Evolutionary conservation across 1,140 invertebrate species (phyloP).

Genomic region (Megathymus violae): DNA sequence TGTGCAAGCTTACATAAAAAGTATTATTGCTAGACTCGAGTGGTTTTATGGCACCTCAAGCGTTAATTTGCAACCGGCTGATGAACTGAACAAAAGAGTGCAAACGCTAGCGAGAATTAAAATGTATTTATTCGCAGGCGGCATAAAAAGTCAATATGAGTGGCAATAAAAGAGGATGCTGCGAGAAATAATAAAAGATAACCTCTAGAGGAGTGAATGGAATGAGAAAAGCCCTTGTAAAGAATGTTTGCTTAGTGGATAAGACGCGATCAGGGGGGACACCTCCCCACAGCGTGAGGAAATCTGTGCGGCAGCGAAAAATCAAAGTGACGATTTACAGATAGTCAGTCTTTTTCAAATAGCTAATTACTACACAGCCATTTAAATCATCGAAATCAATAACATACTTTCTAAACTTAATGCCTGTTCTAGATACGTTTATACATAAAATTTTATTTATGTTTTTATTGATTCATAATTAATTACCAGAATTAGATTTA

Average conservation of each 20-base stretch:
- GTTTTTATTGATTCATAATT: too few relatives aligned
- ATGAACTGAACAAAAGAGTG: conserved; percentile 67
- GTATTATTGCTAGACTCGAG: conserved; percentile 37
- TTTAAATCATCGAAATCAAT: too few relatives aligned
- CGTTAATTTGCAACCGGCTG: conserved; percentile 66
- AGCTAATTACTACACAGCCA: too few relatives aligned
- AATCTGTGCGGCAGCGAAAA: conserved; percentile 50
- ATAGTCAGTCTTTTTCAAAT: background rate
- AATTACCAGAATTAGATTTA: too few relatives aligned
- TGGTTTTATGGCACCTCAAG: conserved; percentile 62
- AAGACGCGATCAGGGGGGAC: conserved; percentile 77
- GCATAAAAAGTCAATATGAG: conserved; percentile 82
- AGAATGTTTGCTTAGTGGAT: conserved; percentile 81
- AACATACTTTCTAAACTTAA: too few relatives aligned
- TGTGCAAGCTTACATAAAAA: conserved; percentile 40
- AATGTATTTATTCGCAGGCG: conserved; percentile 80
- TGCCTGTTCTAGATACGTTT: too few relatives aligned
- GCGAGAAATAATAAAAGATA: conserved; percentile 83
- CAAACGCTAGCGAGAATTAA: conserved; percentile 72
- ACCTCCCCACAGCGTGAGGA: conserved; percentile 58
- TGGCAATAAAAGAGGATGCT: conserved; percentile 81
- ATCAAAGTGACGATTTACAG: conserved; percentile 57
- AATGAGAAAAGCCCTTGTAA: conserved; percentile 74
- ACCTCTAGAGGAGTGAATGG: conserved; percentile 75
- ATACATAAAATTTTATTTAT: too few relatives aligned